Evolutionary conservation across 2,797 vertebrate genomes (phyloP), one percentile per base, ranked within the genome.

Genomic region (Phalloptychus januarius): DNA sequence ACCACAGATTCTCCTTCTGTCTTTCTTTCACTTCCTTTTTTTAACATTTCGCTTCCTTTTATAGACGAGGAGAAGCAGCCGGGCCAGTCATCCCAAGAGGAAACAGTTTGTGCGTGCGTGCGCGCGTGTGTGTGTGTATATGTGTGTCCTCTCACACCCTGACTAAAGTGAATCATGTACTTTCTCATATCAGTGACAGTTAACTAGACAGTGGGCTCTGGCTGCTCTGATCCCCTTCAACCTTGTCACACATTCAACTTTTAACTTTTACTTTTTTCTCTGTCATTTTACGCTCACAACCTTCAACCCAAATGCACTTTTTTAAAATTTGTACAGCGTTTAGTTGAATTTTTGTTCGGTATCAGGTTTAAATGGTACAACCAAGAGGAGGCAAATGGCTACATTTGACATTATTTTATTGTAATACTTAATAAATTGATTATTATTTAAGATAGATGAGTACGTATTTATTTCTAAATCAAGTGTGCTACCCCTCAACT

Each of bases 101-200:
- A 56, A 36, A 78, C 87, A 31, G 25, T 83, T 48, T 76, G 71
- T 82, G 74, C 78, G 87, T 87, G 81, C 84, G 80, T 84, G 85
- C 77, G 83, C 81, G 79, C 7, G 46, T 7, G 46, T 77, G 74
- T 80, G 88, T 86, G 81, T 86, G 80, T 84, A 85, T 76, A 82
- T 83, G 79, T 76, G 84, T 80, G 86, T 89, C 77, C 70, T 83
- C 85, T 93, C 86, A 90, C 90, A 95, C 94, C 95, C 90, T 96
- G 94, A 95, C 95, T 95, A 96, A 96, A 90, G 85, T 92, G 94
- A 94, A 95, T 95, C 94, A 93, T 95, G 92, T 95, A 95, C 94
- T 95, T 95, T 95, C 94, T 94, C 93, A 95, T 96, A 95, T 96
- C 93, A 78, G 87, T 95, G 95, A 94, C 95, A 93, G 93, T 92